Conservation (phyloP, 2,888 invertebrate genomes). For the Dolichomitus sp. region DNA sequence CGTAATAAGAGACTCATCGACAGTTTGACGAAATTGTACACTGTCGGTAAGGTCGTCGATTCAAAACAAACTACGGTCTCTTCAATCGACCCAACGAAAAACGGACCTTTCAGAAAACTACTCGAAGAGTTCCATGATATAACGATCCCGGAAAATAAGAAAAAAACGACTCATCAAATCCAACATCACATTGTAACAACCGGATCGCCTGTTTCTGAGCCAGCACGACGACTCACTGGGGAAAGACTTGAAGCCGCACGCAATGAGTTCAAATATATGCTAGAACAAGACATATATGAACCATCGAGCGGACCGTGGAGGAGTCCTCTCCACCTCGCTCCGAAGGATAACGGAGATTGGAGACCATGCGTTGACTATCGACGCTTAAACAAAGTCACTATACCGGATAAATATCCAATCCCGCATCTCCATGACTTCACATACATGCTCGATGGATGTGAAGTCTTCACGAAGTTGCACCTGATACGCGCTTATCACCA, state of each 20-base stretch:
- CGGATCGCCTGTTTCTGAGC: conserved; percentile 27
- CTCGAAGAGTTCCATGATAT: conserved; percentile 5
- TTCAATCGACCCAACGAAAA: conserved; percentile 46
- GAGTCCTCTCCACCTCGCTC: conserved; percentile 41
- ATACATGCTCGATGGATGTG: not conserved
- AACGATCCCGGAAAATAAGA: not conserved
- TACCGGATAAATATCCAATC: conserved; percentile 32
- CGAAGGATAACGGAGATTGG: conserved; percentile 42
- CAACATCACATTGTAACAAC: conserved; percentile 38
- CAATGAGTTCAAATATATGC: conserved; percentile 31
- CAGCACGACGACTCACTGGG: conserved; percentile 20
- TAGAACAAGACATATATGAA: conserved; percentile 17
- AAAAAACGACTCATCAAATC: conserved; percentile 43
- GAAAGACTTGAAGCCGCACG: not conserved
- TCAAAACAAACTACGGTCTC: conserved; percentile 19
- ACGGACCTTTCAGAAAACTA: conserved; percentile 1
- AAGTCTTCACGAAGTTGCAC: conserved; percentile 34
- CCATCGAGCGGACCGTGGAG: conserved; percentile 31
- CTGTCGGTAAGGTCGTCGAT: conserved; percentile 3
- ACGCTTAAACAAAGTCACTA: not conserved
- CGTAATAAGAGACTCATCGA: not conserved
- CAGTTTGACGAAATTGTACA: not conserved
- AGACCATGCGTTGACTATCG: conserved; percentile 42
- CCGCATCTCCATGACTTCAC: conserved; percentile 26
- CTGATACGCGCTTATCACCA: conserved; percentile 58